Base-by-base conservation (phyloP, 2,888 invertebrate species). In the Drosophila rubida region DNA sequence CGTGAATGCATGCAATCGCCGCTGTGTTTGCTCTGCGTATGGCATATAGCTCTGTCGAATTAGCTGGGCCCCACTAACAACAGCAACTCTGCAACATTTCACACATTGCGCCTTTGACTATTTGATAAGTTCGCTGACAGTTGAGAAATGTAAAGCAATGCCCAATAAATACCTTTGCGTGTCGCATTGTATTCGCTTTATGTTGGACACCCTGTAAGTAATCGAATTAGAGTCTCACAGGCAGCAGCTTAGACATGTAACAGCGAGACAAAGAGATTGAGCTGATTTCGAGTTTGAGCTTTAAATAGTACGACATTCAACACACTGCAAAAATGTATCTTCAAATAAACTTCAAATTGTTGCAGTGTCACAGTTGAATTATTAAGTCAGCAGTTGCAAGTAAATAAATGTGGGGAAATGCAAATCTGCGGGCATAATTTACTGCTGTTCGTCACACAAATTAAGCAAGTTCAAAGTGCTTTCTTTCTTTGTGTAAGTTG, bases 71-170 rank as follows among this genome's bases (percentile, higher is more conserved):
- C 19, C 1, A 42, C 45, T 45, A 35, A 50, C 51, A 25, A 32
- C 48, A 58, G n/a, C 23, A 48, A 35, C 22, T 37, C 32, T 51
- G 42, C 48, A 66, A 25, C 53, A 67, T 51, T 64, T 61, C 73
- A 70, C 73, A 75, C 66, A 54, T 70, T 41, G 48, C 35, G 23
- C 53, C 30, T 35, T 55, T 66, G 67, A 71, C 67, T 51, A 51
- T 71, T 59, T 55, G 77, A 66, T 58, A 48, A 59, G 53, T 61
- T 66, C 46, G 72, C 58, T 54, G 60, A 66, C 71, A 76, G 66
- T 54, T 76, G 49, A 42, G 50, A 51, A 66, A 60, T 66, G 53
- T 58, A 42, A 66, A 51, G 71, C 66, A 44, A 57, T 45, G 53
- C 49, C 39, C 46, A 62, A 37, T 58, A 60, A 75, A 55, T 70